Base-by-base conservation (phyloP, 1,140 invertebrate genomes). In the Drosophila melanica region DNA sequence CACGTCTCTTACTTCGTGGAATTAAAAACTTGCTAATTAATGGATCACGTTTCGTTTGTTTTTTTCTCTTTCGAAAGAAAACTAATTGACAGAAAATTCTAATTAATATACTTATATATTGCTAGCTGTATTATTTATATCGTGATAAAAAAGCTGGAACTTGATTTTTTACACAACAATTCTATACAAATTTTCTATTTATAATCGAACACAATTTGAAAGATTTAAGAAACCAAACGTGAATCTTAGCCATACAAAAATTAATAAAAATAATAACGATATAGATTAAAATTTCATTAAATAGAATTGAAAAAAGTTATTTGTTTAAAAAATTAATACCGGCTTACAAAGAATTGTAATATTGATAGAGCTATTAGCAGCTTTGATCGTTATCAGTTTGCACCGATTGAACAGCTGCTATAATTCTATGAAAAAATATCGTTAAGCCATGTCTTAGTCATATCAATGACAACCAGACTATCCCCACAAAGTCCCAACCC, bases 401-500 rank as follows among this genome's bases (percentile, higher is more conserved):
- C 6, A 41, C 39, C 11, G n/a, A 35, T 53, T 33, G 14, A n/a
- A n/a, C 48, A 53, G 37, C 4, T 7, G 39, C 39, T 5, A 39
- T 51, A 48, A n/a, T 44, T n/a, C n/a, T n/a, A n/a, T n/a, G n/a
- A n/a, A n/a, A 23, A 23, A 23, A 23, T 23, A 9, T 39, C 35
- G 18, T 33, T 27, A 35, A 53, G 27, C 47, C 47, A 27, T 8
- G 16, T 30, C 59, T 70, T 63, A 63, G 48, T 47, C 58, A 54
- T 68, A 68, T 68, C 65, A 37, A 16, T 57, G 63, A 55, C 63
- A 67, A 50, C 42, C 35, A 37, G 42, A 60, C 30, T 53, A 11
- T 3, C 30, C 37, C 54, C 23, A 42, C 41, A 18, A 58, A 58
- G 41, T 9, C 42, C 35, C 35, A 8, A 3, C 1, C 37, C 27